Percentiles rank a stretch among this genome's conserved stretches.
phyloP scores from a whole-genome alignment of 2,797 vertebrate species.

The Cirrhinus mrigala region DNA sequence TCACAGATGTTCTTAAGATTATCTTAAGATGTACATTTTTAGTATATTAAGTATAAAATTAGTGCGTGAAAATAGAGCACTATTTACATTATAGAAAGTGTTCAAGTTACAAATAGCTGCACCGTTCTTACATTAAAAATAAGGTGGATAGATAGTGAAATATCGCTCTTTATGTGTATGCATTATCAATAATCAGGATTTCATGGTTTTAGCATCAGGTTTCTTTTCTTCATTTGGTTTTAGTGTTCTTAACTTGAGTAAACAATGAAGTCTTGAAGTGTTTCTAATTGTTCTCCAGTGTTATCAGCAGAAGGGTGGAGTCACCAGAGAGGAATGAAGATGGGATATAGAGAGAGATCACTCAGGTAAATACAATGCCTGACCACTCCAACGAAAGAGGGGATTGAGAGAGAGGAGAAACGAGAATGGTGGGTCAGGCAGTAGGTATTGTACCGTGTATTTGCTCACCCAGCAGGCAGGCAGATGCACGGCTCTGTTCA shows the following conservation, averaged over 20 bases:
- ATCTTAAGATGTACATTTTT: too few relatives aligned
- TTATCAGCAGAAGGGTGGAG: slow-evolving; percentile 49
- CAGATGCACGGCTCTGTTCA: slow-evolving; percentile 53
- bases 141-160: not conserved
- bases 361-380: slow-evolving; percentile 41
- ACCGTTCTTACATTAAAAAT: not conserved
- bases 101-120: not conserved
- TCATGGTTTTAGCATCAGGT: slow-evolving; percentile 29
- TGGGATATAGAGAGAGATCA: slow-evolving; percentile 32
- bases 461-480: slow-evolving; percentile 53
- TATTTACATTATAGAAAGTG: too few relatives aligned
- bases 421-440: slow-evolving; percentile 54
- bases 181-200: slow-evolving; percentile 9
- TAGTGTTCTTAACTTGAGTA: slow-evolving; percentile 36
- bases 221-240: slow-evolving; percentile 27
- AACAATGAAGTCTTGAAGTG: slow-evolving; percentile 15
- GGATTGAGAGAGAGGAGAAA: slow-evolving; percentile 54
- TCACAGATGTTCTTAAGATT: too few relatives aligned
- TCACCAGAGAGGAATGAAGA: slow-evolving; percentile 35
- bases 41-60: too few relatives aligned
- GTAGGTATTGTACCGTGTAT: slow-evolving; percentile 59
- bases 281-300: slow-evolving; percentile 33
- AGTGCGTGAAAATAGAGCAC: too few relatives aligned
- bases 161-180: not conserved
- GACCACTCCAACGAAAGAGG: slow-evolving; percentile 61